phyloP scores from a whole-genome alignment of 2,888 invertebrate genomes.

The Lissocephala sabroskyi region DNA sequence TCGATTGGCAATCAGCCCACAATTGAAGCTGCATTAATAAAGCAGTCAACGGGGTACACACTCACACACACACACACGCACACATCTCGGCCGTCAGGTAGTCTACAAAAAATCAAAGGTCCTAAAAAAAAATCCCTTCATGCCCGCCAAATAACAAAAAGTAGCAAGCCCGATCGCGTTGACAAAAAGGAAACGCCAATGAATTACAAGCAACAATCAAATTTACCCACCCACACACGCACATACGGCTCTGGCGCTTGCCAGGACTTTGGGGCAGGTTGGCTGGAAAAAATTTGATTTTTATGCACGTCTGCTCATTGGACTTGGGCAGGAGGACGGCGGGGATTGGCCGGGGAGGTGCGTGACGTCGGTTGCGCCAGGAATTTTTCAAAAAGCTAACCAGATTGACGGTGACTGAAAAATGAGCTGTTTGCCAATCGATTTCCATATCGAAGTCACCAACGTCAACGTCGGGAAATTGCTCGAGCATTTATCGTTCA shows the following conservation, averaged over 20 bases:
- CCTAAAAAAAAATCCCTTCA: conserved; percentile 6
- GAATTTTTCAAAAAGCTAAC: no score
- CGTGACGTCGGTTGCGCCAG: no score
- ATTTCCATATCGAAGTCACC: no score
- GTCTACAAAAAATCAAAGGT: not conserved
- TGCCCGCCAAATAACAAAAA: conserved; percentile 32
- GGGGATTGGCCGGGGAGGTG: no score
- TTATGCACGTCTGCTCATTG: conserved; percentile 42
- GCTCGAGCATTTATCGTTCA: no score
- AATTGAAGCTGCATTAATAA: conserved; percentile 65
- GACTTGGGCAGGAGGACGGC: no score
- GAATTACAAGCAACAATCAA: conserved; percentile 42
- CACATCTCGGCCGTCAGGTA: not conserved
- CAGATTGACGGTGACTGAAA: no score
- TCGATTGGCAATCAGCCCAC: conserved; percentile 64
- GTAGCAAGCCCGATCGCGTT: not conserved
- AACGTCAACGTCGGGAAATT: no score
- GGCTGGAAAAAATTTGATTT: conserved; percentile 47
- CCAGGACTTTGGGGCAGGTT: no score
- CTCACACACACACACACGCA: conserved; percentile 14
- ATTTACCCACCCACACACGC: no score
- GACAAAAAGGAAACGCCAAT: conserved; percentile 30
- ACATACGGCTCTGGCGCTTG: no score
- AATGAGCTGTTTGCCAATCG: no score
- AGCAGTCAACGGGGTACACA: conserved; percentile 28